Evolutionary conservation across 2,797 vertebrate species (phyloP).

Genomic region (Rhinella marina): DNA sequence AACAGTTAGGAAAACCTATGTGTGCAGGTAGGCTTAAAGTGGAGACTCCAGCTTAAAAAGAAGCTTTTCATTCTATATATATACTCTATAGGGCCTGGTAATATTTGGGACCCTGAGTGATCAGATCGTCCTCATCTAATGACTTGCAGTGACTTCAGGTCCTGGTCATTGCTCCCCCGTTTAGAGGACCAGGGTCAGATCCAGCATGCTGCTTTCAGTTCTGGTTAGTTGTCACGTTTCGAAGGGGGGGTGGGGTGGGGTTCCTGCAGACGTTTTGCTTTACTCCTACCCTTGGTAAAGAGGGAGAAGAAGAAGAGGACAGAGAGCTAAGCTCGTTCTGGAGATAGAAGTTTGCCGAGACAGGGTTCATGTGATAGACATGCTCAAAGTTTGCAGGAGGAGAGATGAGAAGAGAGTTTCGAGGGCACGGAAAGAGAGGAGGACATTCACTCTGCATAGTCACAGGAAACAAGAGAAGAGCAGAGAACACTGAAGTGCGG

Average conservation of each 20-base stretch:
- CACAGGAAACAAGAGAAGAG: constrained; percentile 69
- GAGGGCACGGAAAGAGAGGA: constrained; percentile 77
- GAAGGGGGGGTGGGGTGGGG: neutral
- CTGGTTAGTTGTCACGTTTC: neutral
- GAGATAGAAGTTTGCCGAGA: constrained; percentile 83
- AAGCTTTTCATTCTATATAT: too few species aligned
- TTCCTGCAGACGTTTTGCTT: neutral
- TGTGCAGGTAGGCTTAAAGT: too few species aligned
- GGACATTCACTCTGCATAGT: constrained; percentile 80
- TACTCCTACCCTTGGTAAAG: constrained; percentile 87
- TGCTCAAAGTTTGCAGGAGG: constrained; percentile 88
- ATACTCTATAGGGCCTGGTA: too few species aligned
- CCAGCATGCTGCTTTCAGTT: constrained; percentile 11
- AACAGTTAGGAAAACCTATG: too few species aligned
- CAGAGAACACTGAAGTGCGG: constrained; percentile 2
- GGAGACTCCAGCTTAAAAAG: too few species aligned
- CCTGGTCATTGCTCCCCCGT: too few species aligned
- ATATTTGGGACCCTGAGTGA: too few species aligned
- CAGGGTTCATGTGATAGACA: constrained; percentile 83
- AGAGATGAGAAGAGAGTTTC: constrained; percentile 83
- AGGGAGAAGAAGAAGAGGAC: constrained; percentile 80
- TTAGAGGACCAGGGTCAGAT: too few species aligned
- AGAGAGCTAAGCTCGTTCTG: constrained; percentile 78
- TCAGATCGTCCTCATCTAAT: too few species aligned
- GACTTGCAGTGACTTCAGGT: too few species aligned